Evolutionary conservation across 2,113 vertebrate genomes (phyloP), one percentile per base, ranked within the genome.

Genomic region (Corynorhinus townsendii): DNA sequence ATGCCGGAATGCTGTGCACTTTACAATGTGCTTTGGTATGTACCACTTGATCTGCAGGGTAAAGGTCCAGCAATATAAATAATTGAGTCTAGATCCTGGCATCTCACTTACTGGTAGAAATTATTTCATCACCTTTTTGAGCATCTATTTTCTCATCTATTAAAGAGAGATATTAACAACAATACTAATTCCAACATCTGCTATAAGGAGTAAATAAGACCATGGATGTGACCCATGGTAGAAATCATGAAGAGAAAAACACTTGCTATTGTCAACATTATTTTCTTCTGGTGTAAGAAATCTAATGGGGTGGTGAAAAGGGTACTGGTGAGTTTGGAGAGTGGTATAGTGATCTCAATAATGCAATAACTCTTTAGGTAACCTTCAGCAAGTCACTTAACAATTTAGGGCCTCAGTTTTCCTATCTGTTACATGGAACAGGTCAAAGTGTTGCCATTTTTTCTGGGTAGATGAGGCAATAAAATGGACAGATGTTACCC

Each of bases 101-200:
- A 72, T 66, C 54, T 47, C 11, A 69, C 30, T 73, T 73, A 75
- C 33, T 66, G 11, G 45, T 45, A 77, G 28, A 26, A 10, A 52
- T 40, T 64, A 69, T 56, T 90, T 86, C 84, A 72, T 72, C 45
- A 84, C 49, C n/a, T 87, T 33, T 84, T 72, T 62, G 66, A n/a
- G 20, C 38, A n/a, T 93, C 62, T 83, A 40, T 95, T 79, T 96
- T 14, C 52, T 93, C 76, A 54, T 84, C 69, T 90, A 15, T 82
- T 92, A 62, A 95, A 73, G 45, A 77, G 40, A 20, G 3, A 76
- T 77, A 62, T 84, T 85, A 72, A 80, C 76, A 81, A 87, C 62
- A 72, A 85, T 38, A 19, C 14, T 22, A 89, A 19, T 16, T 92
- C n/a, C 11, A 76, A 79, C 7, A n/a, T 33, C 40, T 79, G 7